Evolutionary conservation across 2,113 vertebrate species (phyloP).

Genomic region (Prinia subflava): DNA sequence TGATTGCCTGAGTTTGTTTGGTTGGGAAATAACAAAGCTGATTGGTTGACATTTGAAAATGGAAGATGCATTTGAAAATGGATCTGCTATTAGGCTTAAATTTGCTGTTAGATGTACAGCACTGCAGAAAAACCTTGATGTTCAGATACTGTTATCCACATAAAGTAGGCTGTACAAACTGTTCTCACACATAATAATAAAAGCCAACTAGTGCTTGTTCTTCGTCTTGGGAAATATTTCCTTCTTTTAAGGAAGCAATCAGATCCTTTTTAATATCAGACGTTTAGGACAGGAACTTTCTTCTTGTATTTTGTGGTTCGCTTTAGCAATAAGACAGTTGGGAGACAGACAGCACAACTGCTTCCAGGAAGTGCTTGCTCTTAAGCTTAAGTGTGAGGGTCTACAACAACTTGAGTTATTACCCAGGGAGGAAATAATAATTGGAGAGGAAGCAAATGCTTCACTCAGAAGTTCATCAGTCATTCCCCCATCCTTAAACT

Average conservation of each 20-base stretch:
- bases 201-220: background rate
- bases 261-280: background rate
- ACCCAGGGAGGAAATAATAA: background rate
- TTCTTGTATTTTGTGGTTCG: background rate
- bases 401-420: background rate
- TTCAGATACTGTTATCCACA: background rate
- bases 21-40: background rate
- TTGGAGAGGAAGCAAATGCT: background rate
- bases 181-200: background rate
- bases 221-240: background rate
- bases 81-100: background rate
- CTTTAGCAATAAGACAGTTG: background rate
- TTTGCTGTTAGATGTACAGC: background rate
- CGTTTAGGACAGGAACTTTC: background rate
- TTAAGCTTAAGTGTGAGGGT: background rate
- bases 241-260: background rate
- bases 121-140: background rate
- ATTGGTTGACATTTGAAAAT: background rate
- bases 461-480: background rate
- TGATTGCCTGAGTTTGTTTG: background rate
- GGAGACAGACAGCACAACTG: background rate
- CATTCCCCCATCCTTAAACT: background rate
- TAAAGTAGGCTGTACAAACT: background rate
- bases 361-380: background rate
- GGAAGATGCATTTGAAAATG: too few relatives aligned